Conservation (phyloP, 2,888 invertebrate species). For the Dicranocentrus wangi region DNA sequence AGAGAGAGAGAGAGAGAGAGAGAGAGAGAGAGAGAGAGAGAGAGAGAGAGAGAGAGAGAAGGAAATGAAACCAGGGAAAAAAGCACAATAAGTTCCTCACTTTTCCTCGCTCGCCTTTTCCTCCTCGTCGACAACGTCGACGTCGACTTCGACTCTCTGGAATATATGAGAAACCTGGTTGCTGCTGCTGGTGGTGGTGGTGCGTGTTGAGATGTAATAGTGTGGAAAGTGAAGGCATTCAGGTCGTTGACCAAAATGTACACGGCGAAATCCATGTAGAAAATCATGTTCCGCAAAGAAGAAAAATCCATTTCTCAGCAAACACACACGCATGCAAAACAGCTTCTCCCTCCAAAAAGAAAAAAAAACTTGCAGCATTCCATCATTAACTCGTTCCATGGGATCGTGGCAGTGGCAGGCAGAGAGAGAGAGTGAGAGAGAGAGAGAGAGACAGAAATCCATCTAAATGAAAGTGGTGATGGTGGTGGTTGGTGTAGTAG, state of each 20-base stretch:
- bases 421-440: no score
- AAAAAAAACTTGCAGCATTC: conserved; percentile 8
- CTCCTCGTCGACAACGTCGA: not conserved
- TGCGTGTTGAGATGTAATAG: conserved; percentile 61
- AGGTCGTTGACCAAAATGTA: conserved; percentile 64
- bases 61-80: not conserved
- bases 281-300: conserved; percentile 21
- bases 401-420: no score
- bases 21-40: not conserved
- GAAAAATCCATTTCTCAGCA: conserved; percentile 38
- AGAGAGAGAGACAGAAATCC: no score
- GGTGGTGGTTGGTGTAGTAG: no score
- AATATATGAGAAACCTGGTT: no score
- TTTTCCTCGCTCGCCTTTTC: conserved; percentile 6
- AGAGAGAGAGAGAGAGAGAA: not conserved
- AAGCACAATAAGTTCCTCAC: not conserved
- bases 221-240: conserved; percentile 59
- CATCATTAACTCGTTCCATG: conserved; percentile 23
- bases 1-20: not conserved
- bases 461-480: no score
- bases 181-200: conserved; percentile 28
- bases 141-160: not conserved
- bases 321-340: conserved; percentile 26
- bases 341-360: conserved; percentile 7
- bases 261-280: conserved; percentile 15